These are phyloP conservation scores for Adineta ricciae DNA, from an alignment of 2,888 invertebrate species.

Conservation along the genomic window DNA sequence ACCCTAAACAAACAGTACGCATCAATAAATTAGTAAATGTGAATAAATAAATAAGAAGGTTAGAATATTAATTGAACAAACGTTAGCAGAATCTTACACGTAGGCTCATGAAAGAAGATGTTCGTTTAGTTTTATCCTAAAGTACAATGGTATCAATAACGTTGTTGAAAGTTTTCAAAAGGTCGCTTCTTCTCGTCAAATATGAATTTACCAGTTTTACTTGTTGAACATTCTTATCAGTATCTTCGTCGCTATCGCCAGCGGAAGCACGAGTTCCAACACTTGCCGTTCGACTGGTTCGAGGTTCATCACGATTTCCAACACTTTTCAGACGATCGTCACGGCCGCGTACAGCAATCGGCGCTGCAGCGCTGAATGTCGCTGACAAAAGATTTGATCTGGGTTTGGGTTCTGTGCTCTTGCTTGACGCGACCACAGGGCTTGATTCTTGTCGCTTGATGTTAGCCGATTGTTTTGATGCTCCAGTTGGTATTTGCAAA, in stretches of 20 bases:
- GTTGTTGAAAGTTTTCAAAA: too few relatives aligned
- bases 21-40: neutral
- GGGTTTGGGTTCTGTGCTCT: neutral
- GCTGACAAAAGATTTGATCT: neutral
- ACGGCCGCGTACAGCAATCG: too few relatives aligned
- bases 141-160: neutral
- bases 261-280: neutral
- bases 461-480: neutral
- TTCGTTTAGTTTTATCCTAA: neutral
- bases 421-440: neutral
- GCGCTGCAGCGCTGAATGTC: too few relatives aligned
- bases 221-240: neutral
- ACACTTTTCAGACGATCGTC: too few relatives aligned
- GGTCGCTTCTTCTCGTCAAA: too few relatives aligned
- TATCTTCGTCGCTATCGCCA: neutral
- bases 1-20: neutral
- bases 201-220: neutral
- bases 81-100: neutral
- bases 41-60: neutral
- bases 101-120: neutral
- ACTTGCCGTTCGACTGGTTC: neutral
- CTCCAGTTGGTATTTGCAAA: neutral
- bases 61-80: neutral
- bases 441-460: too few relatives aligned
- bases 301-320: too few relatives aligned